Evolutionary conservation across 2,113 vertebrate species (phyloP).

Genomic region (Ornithorhynchus anatinus): DNA sequence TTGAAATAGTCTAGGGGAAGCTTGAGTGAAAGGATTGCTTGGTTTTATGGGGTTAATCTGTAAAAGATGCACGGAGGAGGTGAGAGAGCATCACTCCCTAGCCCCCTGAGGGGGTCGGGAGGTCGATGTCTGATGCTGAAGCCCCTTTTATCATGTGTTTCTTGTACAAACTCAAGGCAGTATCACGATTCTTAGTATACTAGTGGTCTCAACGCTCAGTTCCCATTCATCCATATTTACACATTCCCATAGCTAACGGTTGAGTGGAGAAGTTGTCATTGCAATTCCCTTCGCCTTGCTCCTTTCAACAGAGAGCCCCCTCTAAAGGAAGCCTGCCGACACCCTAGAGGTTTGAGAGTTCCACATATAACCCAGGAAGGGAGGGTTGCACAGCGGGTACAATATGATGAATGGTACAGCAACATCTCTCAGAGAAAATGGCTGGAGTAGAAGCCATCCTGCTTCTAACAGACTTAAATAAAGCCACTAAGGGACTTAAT

Average conservation of each 20-base stretch:
- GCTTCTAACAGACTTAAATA: conserved; percentile 22
- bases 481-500: background rate
- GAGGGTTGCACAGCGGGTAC: background rate
- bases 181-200: too few species aligned
- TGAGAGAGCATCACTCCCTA: too few species aligned
- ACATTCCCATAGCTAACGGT: background rate
- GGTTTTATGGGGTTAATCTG: too few species aligned
- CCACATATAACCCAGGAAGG: background rate
- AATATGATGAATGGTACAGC: conserved; percentile 18
- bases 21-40: too few species aligned
- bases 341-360: background rate
- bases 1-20: too few species aligned
- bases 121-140: too few species aligned
- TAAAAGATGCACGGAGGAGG: too few species aligned
- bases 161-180: too few species aligned
- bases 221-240: background rate
- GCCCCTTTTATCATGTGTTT: too few species aligned
- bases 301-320: background rate
- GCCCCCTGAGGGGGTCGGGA: too few species aligned
- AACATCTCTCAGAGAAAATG: background rate
- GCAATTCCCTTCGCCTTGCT: background rate
- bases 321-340: background rate
- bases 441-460: background rate
- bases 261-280: background rate
- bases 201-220: too few species aligned